These are phyloP conservation scores for Rhabditophanes sp. DNA, from an alignment of 2,888 invertebrate species.

Conservation along the genomic window DNA sequence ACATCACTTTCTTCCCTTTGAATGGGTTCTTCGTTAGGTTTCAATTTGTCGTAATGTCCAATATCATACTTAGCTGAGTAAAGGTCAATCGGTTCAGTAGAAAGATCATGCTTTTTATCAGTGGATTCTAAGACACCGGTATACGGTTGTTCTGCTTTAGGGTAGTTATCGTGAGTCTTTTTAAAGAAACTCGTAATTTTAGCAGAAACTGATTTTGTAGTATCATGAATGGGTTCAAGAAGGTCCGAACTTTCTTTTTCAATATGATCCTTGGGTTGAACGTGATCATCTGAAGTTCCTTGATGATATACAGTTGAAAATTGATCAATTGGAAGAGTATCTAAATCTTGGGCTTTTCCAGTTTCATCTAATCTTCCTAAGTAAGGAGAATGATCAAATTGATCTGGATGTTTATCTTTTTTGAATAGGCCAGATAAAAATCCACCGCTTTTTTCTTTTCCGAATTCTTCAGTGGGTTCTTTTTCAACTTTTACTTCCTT, in stretches of 20 bases:
- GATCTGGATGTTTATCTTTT: too few species aligned
- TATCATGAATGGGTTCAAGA: slow-evolving; percentile 7
- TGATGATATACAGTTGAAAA: slow-evolving; percentile 9
- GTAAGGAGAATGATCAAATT: slow-evolving; percentile 9
- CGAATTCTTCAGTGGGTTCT: too few species aligned
- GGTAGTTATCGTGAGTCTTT: slow-evolving; percentile 9
- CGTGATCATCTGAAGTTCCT: slow-evolving; percentile 7
- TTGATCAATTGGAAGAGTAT: slow-evolving; percentile 2
- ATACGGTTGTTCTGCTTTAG: slow-evolving; percentile 8
- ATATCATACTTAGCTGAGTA: slow-evolving; percentile 11
- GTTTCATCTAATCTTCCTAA: slow-evolving; percentile 9
- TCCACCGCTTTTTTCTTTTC: background rate
- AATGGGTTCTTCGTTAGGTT: too few species aligned
- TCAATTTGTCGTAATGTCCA: too few species aligned
- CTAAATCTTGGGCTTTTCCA: slow-evolving; percentile 3
- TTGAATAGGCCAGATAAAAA: slow-evolving; percentile 13
- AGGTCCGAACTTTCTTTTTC: slow-evolving; percentile 6
- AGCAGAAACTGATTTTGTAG: slow-evolving; percentile 9
- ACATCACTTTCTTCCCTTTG: too few species aligned
- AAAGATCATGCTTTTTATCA: slow-evolving; percentile 8
- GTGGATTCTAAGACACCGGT: slow-evolving; percentile 12
- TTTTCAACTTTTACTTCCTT: too few species aligned
- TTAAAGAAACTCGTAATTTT: slow-evolving; percentile 11
- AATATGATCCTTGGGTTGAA: background rate
- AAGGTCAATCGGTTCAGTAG: slow-evolving; percentile 11